Evolutionary conservation across 30 jellyfish, hydroid and myxozoan genomes (phyloP).

Genomic region (Mastigias papua): DNA sequence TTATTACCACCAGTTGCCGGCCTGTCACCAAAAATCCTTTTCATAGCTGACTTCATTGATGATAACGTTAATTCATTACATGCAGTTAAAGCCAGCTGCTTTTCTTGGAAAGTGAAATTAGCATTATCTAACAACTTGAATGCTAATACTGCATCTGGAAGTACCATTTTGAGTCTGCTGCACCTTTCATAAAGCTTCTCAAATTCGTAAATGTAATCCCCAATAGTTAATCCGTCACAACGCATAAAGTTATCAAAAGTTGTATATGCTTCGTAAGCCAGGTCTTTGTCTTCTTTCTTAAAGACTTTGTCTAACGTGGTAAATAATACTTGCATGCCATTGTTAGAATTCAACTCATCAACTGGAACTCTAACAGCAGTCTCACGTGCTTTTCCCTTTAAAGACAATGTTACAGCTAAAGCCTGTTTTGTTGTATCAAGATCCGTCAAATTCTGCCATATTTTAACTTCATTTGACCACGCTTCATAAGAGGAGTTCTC

Average conservation of each 20-base stretch:
- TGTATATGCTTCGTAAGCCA: background rate
- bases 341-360: background rate
- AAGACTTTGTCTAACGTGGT: background rate
- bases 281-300: background rate
- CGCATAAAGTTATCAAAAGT: background rate
- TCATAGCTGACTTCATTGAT: background rate
- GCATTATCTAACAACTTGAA: background rate
- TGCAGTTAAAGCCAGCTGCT: background rate
- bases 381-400: background rate
- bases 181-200: background rate
- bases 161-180: background rate
- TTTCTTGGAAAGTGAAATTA: background rate
- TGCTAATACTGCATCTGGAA: background rate
- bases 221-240: background rate
- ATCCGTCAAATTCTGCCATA: background rate
- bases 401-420: background rate
- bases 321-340: background rate
- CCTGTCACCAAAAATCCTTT: background rate
- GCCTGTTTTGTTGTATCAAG: background rate
- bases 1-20: no score
- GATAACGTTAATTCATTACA: background rate
- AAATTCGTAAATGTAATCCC: background rate
- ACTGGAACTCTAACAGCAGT: background rate
- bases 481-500: background rate
- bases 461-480: background rate